Evolutionary conservation across 2,797 vertebrate genomes (phyloP), one percentile per base, ranked within the genome.

Genomic region (Onychomys arenicola): DNA sequence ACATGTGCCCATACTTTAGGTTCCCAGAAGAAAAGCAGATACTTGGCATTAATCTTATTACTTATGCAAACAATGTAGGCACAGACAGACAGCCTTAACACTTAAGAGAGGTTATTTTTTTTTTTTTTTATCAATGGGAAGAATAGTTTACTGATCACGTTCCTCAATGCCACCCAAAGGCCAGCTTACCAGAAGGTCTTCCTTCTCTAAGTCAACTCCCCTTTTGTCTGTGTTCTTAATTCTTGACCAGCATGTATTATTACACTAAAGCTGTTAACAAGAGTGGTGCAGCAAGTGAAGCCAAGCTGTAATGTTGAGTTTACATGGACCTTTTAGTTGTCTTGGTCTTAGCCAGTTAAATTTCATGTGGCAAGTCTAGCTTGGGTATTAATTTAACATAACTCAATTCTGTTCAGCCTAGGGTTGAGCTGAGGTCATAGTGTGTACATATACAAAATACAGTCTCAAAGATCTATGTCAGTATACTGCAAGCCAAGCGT

Each of bases 171-270:
- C 57, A 89, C 23, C n/a, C 32, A 86, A 77, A 69, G 52, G 37
- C 52, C n/a, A 49, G 29, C 10, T 86, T 89, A 32, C 1, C 73
- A 77, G 75, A 46, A 34, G 55, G 12, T 5, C 77, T 89, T 86
- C 93, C 71, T 82, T 59, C 6, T 21, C 57, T 59, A 59, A 89
- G 57, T 81, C 91, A 96, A 82, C 63, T 93, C 55, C 57, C 88
- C 59, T 86, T 59, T 52, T 87, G 43, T 49, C 75, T 32, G 2
- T 12, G 27, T 43, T 8, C 75, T 77, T 49, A 43, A 77, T 32
- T 29, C 43, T 49, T 49, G 75, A 37, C 43, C 25, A 77, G 13
- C 75, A 27, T 77, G 43, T 23, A 7, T 29, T 23, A 7, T 29
- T 32, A 49, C 23, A 46, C 25, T 46, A 32, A 49, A 32, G 49